phyloP scores from a whole-genome alignment of 2,888 invertebrate genomes.

The Drosophila fulvimacula region DNA sequence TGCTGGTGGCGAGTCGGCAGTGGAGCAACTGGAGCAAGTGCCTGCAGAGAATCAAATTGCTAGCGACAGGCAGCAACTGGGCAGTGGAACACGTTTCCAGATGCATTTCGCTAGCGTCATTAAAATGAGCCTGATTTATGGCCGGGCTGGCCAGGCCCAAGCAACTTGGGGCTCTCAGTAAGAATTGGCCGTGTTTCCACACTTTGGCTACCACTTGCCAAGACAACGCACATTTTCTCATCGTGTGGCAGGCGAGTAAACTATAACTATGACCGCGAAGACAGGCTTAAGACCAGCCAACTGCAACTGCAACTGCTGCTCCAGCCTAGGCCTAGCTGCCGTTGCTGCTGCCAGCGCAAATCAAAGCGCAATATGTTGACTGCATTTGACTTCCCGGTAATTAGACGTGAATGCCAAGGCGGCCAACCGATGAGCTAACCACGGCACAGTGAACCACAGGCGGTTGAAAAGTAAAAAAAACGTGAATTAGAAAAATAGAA shows the following conservation, averaged over 20 bases:
- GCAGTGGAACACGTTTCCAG: slow-evolving; percentile 70
- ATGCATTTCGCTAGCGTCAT: slow-evolving; percentile 76
- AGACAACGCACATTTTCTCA: slow-evolving; percentile 75
- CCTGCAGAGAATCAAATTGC: slow-evolving; percentile 50
- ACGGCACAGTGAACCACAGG: slow-evolving; percentile 22
- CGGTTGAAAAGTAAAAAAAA: not conserved
- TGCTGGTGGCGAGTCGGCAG: slow-evolving; percentile 46
- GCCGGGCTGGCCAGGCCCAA: slow-evolving; percentile 54
- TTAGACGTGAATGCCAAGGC: slow-evolving; percentile 75
- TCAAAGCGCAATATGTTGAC: slow-evolving; percentile 81
- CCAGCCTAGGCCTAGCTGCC: slow-evolving; percentile 5
- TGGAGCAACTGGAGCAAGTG: slow-evolving; percentile 50
- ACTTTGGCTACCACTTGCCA: slow-evolving; percentile 74
- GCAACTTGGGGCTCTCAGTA: slow-evolving; percentile 23
- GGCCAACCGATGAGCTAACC: slow-evolving; percentile 26
- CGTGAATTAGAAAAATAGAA: no score
- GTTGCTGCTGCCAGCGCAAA: slow-evolving; percentile 71
- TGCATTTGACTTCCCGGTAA: slow-evolving; percentile 81
- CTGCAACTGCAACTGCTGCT: slow-evolving; percentile 13
- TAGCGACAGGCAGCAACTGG: slow-evolving; percentile 38
- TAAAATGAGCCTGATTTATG: slow-evolving; percentile 81
- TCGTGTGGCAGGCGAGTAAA: slow-evolving; percentile 69
- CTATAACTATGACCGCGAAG: slow-evolving; percentile 70
- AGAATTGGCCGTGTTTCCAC: slow-evolving; percentile 75
- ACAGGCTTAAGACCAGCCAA: slow-evolving; percentile 32